A percentile compares a stretch with the other conserved stretches of the same genome.
These are phyloP conservation scores for Zaprionus nigranus DNA, from an alignment of 1,140 invertebrate species.

Conservation along the genomic window DNA sequence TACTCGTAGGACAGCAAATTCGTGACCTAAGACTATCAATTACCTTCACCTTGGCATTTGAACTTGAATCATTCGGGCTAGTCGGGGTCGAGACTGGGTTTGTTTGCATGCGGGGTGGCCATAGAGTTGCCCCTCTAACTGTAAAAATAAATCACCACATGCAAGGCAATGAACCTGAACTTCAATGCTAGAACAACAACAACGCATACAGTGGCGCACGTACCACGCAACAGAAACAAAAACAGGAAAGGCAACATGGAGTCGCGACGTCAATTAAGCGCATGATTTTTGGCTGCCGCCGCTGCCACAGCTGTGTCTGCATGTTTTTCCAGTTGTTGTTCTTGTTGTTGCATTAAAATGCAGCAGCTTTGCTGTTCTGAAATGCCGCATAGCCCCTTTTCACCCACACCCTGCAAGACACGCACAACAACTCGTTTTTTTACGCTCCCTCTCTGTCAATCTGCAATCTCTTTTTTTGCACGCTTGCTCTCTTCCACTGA, in stretches of 20 bases:
- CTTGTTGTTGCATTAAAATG: conserved; percentile 56
- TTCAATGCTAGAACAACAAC: conserved; percentile 44
- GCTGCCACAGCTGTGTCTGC: conserved; percentile 26
- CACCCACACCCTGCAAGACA: background rate
- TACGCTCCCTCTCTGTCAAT: conserved; percentile 6
- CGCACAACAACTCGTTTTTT: conserved; percentile 17
- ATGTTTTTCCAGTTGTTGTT: conserved; percentile 40
- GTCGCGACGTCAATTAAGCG: conserved; percentile 55
- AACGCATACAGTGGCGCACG: conserved; percentile 20
- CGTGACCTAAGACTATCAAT: conserved; percentile 59
- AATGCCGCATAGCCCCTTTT: conserved; percentile 59
- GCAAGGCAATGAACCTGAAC: conserved; percentile 79
- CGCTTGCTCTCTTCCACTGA: conserved; percentile 5
- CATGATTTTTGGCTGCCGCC: conserved; percentile 63
- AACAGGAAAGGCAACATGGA: conserved; percentile 36
- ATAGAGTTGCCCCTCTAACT: conserved; percentile 29
- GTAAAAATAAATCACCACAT: conserved; percentile 70
- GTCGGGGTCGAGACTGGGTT: conserved; percentile 23
- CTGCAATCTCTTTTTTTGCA: conserved; percentile 4
- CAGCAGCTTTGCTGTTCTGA: conserved; percentile 33
- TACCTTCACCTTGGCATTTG: conserved; percentile 43
- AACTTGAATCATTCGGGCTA: conserved; percentile 60
- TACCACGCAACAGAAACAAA: conserved; percentile 12
- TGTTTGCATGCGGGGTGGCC: conserved; percentile 24
- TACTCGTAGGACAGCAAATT: conserved; percentile 38